Conservation (phyloP, 2,888 invertebrate species). For the Craniophora ligustri region DNA sequence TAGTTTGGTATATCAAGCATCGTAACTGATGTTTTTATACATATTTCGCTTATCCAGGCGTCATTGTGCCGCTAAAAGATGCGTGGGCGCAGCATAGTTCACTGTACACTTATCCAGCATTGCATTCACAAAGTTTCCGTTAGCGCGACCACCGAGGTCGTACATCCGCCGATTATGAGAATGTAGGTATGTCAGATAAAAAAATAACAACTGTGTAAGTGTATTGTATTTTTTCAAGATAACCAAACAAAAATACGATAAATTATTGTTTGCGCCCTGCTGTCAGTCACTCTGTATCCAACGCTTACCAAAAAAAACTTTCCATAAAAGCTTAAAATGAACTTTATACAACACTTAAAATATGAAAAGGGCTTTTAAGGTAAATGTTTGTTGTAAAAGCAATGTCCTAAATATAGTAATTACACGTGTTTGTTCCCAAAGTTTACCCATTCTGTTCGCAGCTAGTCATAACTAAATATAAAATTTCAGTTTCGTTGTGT, state of each 20-base stretch:
- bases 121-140: slow-evolving; percentile 68
- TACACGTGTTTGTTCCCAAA: neutral
- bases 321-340: neutral
- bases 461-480: neutral
- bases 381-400: too few species aligned
- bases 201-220: slow-evolving; percentile 27
- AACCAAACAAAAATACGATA: slow-evolving; percentile 12
- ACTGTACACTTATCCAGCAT: slow-evolving; percentile 79
- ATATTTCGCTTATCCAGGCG: slow-evolving; percentile 28
- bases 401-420: too few species aligned
- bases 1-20: neutral
- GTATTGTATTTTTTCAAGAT: slow-evolving; percentile 44
- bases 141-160: slow-evolving; percentile 60
- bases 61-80: slow-evolving; percentile 52
- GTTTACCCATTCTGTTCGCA: neutral
- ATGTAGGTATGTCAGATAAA: slow-evolving; percentile 56
- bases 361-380: too few species aligned
- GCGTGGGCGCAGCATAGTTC: slow-evolving; percentile 68
- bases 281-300: slow-evolving; percentile 3
- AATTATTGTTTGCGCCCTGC: slow-evolving; percentile 22
- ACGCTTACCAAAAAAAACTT: too few species aligned
- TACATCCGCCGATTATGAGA: slow-evolving; percentile 80
- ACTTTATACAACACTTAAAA: neutral
- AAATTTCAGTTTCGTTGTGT: neutral
- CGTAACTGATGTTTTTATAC: slow-evolving; percentile 2